phyloP scores from a whole-genome alignment of 2,113 vertebrate genomes.

The Leptocoma aspasia region DNA sequence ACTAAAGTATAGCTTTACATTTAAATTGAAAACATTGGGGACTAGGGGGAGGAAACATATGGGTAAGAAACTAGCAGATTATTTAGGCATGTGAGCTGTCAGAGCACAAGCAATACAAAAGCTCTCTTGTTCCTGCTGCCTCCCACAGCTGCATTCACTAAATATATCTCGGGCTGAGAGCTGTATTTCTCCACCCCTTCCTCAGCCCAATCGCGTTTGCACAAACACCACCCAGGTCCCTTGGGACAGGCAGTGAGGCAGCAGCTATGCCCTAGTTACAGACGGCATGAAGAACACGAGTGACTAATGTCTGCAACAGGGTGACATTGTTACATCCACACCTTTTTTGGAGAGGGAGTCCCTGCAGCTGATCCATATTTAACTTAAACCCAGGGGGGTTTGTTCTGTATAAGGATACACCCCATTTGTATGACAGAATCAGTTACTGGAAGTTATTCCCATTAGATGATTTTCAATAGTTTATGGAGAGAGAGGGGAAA shows the following conservation, averaged over 20 bases:
- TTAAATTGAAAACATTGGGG: not conserved
- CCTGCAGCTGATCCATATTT: not conserved
- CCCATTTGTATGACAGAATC: not conserved
- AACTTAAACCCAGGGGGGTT: not conserved
- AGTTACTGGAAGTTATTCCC: not conserved
- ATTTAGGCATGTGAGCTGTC: not conserved
- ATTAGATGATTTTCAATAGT: not conserved
- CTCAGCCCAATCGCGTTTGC: constrained; percentile 25
- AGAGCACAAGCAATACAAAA: constrained; percentile 30
- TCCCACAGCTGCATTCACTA: constrained; percentile 62
- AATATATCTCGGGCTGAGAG: constrained; percentile 54
- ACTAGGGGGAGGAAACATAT: not conserved
- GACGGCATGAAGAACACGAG: not conserved
- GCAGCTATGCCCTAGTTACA: constrained; percentile 22
- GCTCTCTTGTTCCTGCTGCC: constrained; percentile 38
- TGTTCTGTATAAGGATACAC: not conserved
- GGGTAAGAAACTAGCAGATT: not conserved
- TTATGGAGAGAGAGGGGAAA: not conserved
- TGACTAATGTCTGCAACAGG: not conserved
- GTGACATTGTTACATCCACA: not conserved
- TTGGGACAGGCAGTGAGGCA: not conserved
- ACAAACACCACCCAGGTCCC: not conserved
- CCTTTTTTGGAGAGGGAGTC: not conserved
- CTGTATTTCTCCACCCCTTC: constrained; percentile 43
- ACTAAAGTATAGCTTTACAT: not conserved